These are phyloP conservation scores for Scaptomyza hsui DNA, from an alignment of 1,140 invertebrate species.

Conservation along the genomic window DNA sequence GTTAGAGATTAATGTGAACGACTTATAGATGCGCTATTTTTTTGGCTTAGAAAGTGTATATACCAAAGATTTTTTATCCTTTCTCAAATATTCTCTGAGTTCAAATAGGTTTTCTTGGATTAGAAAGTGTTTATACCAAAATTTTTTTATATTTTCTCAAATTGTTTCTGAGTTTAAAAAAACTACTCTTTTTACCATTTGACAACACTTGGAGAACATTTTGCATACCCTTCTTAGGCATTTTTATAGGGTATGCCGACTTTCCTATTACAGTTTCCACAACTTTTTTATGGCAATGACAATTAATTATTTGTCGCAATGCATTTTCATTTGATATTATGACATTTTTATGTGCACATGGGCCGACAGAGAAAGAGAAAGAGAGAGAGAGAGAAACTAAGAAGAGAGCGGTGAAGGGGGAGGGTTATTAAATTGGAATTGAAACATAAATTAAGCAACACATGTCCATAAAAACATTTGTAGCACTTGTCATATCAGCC, in stretches of 20 bases:
- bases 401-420: background rate
- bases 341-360: constrained; percentile 69
- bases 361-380: background rate
- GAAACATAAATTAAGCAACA: constrained; percentile 81
- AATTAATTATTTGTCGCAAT: constrained; percentile 75
- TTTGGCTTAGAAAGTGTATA: background rate
- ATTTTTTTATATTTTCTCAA: too few relatives aligned
- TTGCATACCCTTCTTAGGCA: background rate
- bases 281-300: constrained; percentile 19
- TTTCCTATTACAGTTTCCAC: constrained; percentile 12
- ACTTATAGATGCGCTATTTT: background rate
- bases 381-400: background rate
- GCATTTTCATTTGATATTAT: constrained; percentile 75
- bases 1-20: background rate
- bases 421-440: constrained; percentile 48
- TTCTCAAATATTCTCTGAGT: too few relatives aligned
- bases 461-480: constrained; percentile 69
- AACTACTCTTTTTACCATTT: too few relatives aligned
- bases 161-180: too few relatives aligned
- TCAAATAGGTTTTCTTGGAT: too few relatives aligned
- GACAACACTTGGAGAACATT: too few relatives aligned
- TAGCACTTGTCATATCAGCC: constrained; percentile 75
- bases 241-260: constrained; percentile 17
- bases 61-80: background rate
- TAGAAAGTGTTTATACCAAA: too few relatives aligned